A percentile compares a stretch with the other conserved stretches of the same genome.
Conservation (phyloP, 37 sponge, comb jelly and placozoan species). For the Oopsacas minuta region DNA sequence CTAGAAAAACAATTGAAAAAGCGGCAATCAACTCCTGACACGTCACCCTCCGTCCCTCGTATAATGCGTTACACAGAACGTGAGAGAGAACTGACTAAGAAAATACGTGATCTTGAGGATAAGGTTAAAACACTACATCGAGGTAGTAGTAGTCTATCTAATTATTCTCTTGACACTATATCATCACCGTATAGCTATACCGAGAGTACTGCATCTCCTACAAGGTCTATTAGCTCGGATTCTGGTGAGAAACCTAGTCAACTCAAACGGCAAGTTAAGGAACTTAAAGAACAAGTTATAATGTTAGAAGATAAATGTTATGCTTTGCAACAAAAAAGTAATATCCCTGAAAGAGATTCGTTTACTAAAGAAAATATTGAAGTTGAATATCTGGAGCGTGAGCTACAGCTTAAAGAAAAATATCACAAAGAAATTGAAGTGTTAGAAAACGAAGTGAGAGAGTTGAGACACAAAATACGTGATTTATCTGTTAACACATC, state of each 20-base stretch:
- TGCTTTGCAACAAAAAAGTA: background rate
- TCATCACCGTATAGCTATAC: background rate
- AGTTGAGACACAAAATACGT: background rate
- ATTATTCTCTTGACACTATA: background rate
- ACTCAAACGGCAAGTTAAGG: background rate
- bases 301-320: background rate
- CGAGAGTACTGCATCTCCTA: background rate
- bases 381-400: background rate
- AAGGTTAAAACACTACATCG: background rate
- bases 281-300: background rate
- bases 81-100: background rate
- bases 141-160: background rate
- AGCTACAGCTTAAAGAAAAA: background rate
- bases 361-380: background rate
- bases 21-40: background rate
- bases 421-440: background rate
- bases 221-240: background rate
- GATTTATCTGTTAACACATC: background rate
- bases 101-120: background rate
- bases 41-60: background rate
- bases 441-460: background rate
- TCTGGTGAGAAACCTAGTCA: background rate
- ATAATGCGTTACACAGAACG: background rate
- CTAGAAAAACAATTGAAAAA: conserved; percentile 6
- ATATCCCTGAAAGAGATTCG: background rate